Base-by-base conservation (phyloP, 2,888 invertebrate species). In the Pseudococcus longispinus region DNA sequence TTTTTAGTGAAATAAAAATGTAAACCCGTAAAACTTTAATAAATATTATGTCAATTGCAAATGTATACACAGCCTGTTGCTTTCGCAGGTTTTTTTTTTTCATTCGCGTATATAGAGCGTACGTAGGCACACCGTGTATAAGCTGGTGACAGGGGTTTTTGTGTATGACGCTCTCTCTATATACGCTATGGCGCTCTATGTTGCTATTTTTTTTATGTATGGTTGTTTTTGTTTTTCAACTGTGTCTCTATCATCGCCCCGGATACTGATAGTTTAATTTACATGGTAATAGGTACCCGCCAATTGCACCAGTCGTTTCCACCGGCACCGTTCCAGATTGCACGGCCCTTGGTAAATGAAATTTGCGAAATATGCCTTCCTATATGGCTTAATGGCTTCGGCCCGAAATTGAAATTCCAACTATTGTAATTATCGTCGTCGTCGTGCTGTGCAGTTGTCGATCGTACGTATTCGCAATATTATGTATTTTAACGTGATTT, bases 31-130 rank as follows among this genome's bases (percentile, higher is more conserved):
- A 65, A 84, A 37, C 65, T 60, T 84, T 84, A 84, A 84, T 84
- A 84, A 84, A 84, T 84, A 84, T 84, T 84, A 65, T 65, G 84
- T 84, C 84, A 84, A 29, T 65, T 84, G 84, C 84, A 65, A 84
- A 84, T 55, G 55, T 60, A 55, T 55, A 84, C 65, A 84, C 42
- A 60, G 84, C 84, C 84, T 84, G 84, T 84, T 84, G 84, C 84
- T 29, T 84, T 84, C 84, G 60, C 20, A n/a, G 84, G 23, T 60
- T 83, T 83, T 51, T 51, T 37, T 37, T 37, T 9, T 8, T 37
- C 37, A 51, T 51, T 51, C 51, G 51, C 51, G 15, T 51, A n/a
- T 83, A 74, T 70, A 60, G 46, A 60, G 60, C 60, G 60, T 23
- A n/a, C 9, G 37, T 37, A 37, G 37, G 37, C 9, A 37, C 32